Evolutionary conservation across 2,797 vertebrate genomes (phyloP).

Genomic region (Notoglanidium macrostoma): DNA sequence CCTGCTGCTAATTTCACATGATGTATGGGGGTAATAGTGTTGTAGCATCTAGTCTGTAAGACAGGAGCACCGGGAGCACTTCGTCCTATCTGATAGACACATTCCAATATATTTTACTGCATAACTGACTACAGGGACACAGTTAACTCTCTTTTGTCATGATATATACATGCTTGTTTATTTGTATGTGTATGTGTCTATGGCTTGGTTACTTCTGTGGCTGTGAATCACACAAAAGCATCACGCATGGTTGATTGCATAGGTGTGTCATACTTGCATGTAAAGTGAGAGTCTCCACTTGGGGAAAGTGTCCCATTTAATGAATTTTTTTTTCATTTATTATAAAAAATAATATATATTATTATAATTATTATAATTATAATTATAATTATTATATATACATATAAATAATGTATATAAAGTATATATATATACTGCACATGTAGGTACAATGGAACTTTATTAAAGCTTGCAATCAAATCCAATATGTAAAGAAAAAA

Average conservation of each 20-base stretch:
- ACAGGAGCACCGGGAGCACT: constrained; percentile 60
- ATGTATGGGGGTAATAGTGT: constrained; percentile 81
- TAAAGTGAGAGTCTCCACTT: neutral
- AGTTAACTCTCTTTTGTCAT: constrained; percentile 6
- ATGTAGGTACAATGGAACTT: too few relatives aligned
- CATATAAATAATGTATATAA: too few relatives aligned
- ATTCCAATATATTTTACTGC: constrained; percentile 17
- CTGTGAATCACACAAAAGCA: neutral
- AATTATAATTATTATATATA: too few relatives aligned
- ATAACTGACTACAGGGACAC: constrained; percentile 20
- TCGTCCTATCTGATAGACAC: constrained; percentile 51
- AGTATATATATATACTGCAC: too few relatives aligned
- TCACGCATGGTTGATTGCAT: neutral
- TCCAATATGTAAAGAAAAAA: too few relatives aligned
- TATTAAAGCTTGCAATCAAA: too few relatives aligned
- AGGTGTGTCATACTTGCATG: neutral
- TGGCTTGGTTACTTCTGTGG: neutral
- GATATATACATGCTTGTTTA: neutral
- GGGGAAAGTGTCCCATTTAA: constrained; percentile 6
- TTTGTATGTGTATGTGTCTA: neutral
- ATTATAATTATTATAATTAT: too few relatives aligned
- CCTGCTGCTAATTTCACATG: constrained; percentile 83
- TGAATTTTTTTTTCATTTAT: too few relatives aligned
- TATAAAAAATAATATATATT: too few relatives aligned
- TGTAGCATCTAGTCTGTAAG: constrained; percentile 66